These are phyloP conservation scores for Phycodurus eques DNA, from an alignment of 2,113 vertebrate species.

Conservation along the genomic window DNA sequence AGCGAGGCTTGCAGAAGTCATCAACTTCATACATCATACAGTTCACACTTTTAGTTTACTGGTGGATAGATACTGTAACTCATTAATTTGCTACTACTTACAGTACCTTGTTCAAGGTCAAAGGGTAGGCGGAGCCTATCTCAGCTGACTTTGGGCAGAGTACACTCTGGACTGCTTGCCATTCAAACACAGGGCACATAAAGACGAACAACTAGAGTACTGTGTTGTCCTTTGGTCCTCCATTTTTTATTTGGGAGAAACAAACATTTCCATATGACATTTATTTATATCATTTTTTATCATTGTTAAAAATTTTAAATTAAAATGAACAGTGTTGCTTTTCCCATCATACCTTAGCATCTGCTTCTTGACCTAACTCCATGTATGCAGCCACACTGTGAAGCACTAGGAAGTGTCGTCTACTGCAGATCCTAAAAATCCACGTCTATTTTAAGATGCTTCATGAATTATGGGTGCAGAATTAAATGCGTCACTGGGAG, in stretches of 20 bases:
- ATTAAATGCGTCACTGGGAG: slow-evolving; percentile 60
- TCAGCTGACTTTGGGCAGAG: too few species aligned
- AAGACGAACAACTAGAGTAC: too few species aligned
- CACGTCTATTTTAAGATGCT: slow-evolving; percentile 45
- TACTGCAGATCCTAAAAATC: slow-evolving; percentile 14
- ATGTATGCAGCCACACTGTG: background rate
- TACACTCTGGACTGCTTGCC: too few species aligned
- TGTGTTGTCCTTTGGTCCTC: too few species aligned
- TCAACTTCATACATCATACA: too few species aligned
- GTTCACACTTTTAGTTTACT: too few species aligned
- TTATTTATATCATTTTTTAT: background rate
- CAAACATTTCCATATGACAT: background rate
- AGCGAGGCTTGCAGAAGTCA: too few species aligned
- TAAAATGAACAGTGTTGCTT: background rate
- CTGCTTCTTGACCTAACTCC: slow-evolving; percentile 5
- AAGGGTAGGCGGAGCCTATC: too few species aligned
- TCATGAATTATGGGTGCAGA: slow-evolving; percentile 49
- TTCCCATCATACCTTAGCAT: background rate
- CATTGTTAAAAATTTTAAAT: background rate
- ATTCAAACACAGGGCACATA: too few species aligned
- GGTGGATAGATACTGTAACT: too few species aligned
- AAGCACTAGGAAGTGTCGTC: slow-evolving; percentile 3
- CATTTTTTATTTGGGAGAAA: background rate
- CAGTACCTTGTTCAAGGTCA: too few species aligned
- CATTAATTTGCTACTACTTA: too few species aligned